phyloP scores from a whole-genome alignment of 2,888 invertebrate genomes.

The Laspeyria flexula region DNA sequence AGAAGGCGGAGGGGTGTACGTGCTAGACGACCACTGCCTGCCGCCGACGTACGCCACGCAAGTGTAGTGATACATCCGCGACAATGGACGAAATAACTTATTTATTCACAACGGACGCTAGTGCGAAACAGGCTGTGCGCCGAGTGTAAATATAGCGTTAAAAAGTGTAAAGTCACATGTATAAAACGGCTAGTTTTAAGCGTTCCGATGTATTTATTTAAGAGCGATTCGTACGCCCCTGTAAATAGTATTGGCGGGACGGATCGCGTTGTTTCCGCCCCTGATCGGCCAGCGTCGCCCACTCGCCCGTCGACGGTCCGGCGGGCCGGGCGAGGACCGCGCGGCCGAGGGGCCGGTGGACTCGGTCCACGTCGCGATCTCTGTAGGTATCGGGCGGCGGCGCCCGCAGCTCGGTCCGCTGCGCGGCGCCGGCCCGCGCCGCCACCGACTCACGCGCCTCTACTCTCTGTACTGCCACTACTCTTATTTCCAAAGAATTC shows the following conservation, averaged over 20 bases:
- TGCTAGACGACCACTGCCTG: slow-evolving; percentile 91
- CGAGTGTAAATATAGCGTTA: slow-evolving; percentile 82
- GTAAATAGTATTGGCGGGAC: slow-evolving; percentile 79
- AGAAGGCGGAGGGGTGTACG: slow-evolving; percentile 89
- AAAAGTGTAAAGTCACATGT: slow-evolving; percentile 84
- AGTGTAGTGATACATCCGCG: slow-evolving; percentile 86
- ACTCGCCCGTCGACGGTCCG: slow-evolving; percentile 25
- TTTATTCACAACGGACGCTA: slow-evolving; percentile 81
- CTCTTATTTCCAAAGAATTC: slow-evolving; percentile 1
- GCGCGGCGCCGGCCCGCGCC: slow-evolving; percentile 47
- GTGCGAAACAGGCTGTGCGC: slow-evolving; percentile 84
- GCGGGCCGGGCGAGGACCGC: slow-evolving; percentile 52
- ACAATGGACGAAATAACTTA: slow-evolving; percentile 70
- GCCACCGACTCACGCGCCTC: slow-evolving; percentile 8
- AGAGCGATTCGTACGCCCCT: slow-evolving; percentile 76
- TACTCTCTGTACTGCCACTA: not conserved
- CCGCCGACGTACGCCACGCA: slow-evolving; percentile 92
- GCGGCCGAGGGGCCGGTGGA: slow-evolving; percentile 72
- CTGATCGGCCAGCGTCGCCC: slow-evolving; percentile 68
- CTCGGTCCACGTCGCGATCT: slow-evolving; percentile 80
- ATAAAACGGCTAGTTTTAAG: slow-evolving; percentile 82
- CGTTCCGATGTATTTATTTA: slow-evolving; percentile 84
- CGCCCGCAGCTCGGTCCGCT: slow-evolving; percentile 65
- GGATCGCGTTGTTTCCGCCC: slow-evolving; percentile 70
- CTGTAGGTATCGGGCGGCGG: slow-evolving; percentile 73